Conservation (phyloP, 2,797 vertebrate genomes). For the Tangara arthus region DNA sequence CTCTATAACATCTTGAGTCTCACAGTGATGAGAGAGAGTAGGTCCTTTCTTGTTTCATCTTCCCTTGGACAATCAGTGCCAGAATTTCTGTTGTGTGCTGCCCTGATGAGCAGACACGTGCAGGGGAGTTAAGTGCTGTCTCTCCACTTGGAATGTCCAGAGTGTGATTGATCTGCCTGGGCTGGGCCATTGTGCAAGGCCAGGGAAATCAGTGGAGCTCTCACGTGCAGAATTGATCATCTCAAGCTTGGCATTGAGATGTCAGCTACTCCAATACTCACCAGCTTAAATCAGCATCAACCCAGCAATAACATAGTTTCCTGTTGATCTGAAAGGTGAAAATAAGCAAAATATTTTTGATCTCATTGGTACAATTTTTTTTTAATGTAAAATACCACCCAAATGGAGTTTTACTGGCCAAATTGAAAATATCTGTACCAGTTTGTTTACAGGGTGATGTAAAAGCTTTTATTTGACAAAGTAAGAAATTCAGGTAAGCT, state of each 20-base stretch:
- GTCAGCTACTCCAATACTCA: neutral
- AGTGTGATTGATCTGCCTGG: neutral
- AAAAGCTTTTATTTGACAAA: neutral
- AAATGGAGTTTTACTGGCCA: neutral
- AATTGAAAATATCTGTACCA: neutral
- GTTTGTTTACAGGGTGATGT: neutral
- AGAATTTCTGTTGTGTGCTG: neutral
- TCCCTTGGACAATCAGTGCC: neutral
- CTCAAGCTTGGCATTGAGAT: neutral
- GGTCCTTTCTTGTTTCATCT: neutral
- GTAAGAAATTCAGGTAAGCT: neutral
- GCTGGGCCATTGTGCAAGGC: neutral
- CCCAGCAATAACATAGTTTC: neutral
- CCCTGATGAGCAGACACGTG: neutral
- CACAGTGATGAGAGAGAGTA: neutral
- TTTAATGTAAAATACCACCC: rapidly evolving
- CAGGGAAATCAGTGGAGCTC: neutral
- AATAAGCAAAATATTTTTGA: neutral
- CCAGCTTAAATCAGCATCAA: neutral
- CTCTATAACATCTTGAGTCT: neutral
- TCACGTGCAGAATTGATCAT: neutral
- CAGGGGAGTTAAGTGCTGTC: neutral
- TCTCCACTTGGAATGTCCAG: neutral
- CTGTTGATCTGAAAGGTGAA: neutral
- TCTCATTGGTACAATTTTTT: rapidly evolving